Evolutionary conservation across 2,888 invertebrate species (phyloP).

Genomic region (Yponomeuta cagnagella): DNA sequence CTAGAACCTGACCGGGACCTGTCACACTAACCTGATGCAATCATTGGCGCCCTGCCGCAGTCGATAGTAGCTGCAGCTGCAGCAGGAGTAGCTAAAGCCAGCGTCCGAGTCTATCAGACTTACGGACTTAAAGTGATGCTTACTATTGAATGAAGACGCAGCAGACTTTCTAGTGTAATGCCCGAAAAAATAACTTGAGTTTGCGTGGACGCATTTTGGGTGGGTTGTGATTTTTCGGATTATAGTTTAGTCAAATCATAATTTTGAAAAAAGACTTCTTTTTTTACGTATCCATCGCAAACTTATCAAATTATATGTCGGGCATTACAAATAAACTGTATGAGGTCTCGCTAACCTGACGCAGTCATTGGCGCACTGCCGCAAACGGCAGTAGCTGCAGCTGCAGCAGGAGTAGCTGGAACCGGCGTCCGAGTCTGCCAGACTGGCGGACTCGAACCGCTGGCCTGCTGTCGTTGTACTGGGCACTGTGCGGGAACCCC

Average conservation of each 20-base stretch:
- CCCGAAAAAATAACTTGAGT: too few species aligned
- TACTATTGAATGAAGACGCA: too few species aligned
- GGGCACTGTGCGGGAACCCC: conserved; percentile 59
- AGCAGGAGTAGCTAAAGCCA: conserved; percentile 76
- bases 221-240: too few species aligned
- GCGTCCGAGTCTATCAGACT: conserved; percentile 66
- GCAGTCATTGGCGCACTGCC: conserved; percentile 64
- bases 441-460: conserved; percentile 56
- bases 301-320: too few species aligned
- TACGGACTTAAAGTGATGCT: conserved; percentile 31
- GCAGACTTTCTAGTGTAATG: too few species aligned
- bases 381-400: conserved; percentile 76
- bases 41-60: conserved; percentile 66
- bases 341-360: conserved; percentile 42
- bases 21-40: conserved; percentile 50
- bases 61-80: conserved; percentile 78
- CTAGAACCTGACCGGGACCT: too few species aligned
- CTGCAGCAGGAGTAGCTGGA: conserved; percentile 77
- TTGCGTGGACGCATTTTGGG: too few species aligned
- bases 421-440: conserved; percentile 67
- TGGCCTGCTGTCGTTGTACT: conserved; percentile 49
- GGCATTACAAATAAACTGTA: too few species aligned
- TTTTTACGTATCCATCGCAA: too few species aligned
- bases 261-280: too few species aligned
- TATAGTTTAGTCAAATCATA: too few species aligned